Base-by-base conservation (phyloP, 2,888 invertebrate genomes). In the Andrena camellia region DNA sequence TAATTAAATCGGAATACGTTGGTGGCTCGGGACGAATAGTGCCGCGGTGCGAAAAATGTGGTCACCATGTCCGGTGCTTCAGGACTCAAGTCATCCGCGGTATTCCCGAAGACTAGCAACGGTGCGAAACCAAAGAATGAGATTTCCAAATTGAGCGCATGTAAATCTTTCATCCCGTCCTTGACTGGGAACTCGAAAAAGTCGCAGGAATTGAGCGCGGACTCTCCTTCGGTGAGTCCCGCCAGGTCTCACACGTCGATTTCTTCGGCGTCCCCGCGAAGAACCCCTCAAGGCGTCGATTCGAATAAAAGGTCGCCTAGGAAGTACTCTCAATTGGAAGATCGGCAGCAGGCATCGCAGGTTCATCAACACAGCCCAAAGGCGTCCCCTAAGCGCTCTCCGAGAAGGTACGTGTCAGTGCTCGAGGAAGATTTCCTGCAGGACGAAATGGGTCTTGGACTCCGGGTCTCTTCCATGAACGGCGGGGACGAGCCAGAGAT, bases 71-170 rank as follows among this genome's bases (percentile, higher is more conserved):
- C 91, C 48, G 86, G 81, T 70, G 85, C 85, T 68, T 86, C 91
- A 69, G 90, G 88, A 85, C 83, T 91, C 69, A 91, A 91, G 67
- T 35, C 85, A 63, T 86, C 92, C 50, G 66, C 82, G 78, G 76
- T 88, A 17, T 88, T 86, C 35, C 77, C 86, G n/a, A 59, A 78
- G 26, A 81, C 72, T 3, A 78, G 78, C 52, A 91, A 91, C 60
- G 92, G 92, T 6, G 81, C 92, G 2, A 92, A 89, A 70, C 92
- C 92, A 5, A 92, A 92, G 66, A 90, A 88, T 20, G 90, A 86
- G 63, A 81, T 86, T 20, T 83, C 83, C 20, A 90, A 89, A 82
- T 60, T 92, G 81, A 86, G 88, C 4, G 83, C 91, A 1, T 73
- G 88, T 0, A 89, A 86, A 48, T 88, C 88, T 3, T 23, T 68